Conservation (phyloP, 2,113 vertebrate genomes). For the Oceanites oceanicus region DNA sequence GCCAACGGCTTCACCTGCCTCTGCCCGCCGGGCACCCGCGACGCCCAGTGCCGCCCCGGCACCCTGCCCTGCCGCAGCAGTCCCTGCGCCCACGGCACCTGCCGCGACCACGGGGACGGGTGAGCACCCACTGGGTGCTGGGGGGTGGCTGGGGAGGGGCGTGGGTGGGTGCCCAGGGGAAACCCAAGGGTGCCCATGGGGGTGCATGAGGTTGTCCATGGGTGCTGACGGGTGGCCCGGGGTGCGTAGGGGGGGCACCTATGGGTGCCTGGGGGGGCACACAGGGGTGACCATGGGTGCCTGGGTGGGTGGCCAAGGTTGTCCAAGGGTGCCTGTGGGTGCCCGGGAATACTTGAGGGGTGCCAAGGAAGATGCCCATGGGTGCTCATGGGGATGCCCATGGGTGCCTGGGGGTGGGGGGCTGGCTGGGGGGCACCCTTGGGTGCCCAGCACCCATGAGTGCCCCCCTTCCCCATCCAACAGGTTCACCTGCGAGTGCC, state of each 20-base stretch:
- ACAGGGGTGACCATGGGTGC: too few relatives aligned
- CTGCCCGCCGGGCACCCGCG: constrained; percentile 85
- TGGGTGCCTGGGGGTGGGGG: background rate
- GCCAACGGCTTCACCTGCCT: constrained; percentile 88
- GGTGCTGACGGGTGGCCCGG: too few relatives aligned
- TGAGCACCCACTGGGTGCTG: constrained; percentile 39
- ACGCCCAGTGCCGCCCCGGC: constrained; percentile 83
- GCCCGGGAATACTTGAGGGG: too few relatives aligned
- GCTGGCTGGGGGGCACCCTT: background rate
- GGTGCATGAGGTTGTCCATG: too few relatives aligned
- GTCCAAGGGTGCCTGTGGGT: too few relatives aligned
- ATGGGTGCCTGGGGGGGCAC: background rate
- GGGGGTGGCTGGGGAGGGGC: too few relatives aligned
- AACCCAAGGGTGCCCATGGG: too few relatives aligned
- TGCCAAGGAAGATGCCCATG: background rate
- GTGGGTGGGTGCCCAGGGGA: too few relatives aligned
- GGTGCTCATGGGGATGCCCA: too few relatives aligned
- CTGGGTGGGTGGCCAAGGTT: too few relatives aligned
- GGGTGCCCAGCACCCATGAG: background rate
- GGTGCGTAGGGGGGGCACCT: too few relatives aligned
- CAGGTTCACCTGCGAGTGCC: background rate
- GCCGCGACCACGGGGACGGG: constrained; percentile 85
- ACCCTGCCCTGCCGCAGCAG: constrained; percentile 86
- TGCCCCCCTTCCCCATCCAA: background rate
- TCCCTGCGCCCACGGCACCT: constrained; percentile 85